Evolutionary conservation across 2,113 vertebrate genomes (phyloP).

Genomic region (Lepidothrix coronata): DNA sequence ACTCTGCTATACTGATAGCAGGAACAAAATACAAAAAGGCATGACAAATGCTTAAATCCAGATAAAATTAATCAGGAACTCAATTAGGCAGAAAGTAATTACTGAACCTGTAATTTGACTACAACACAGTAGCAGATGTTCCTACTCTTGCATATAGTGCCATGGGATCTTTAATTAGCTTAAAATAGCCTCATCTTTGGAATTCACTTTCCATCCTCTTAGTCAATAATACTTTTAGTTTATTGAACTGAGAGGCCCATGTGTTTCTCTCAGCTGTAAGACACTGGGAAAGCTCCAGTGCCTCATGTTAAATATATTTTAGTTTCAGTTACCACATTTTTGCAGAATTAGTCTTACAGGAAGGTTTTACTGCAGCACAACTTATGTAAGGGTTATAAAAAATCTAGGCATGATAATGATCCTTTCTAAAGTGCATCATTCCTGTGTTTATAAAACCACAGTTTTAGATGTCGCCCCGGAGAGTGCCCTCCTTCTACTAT

Average conservation of each 20-base stretch:
- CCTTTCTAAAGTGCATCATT: background rate
- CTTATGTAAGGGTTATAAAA: background rate
- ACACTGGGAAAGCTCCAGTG: background rate
- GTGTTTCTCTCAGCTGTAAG: background rate
- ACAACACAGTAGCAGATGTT: conserved; percentile 48
- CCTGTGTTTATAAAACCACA: background rate
- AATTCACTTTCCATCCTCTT: conserved; percentile 9
- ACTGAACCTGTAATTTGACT: conserved; percentile 43
- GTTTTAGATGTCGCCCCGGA: background rate
- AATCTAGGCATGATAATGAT: fast-evolving
- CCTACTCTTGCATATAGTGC: background rate
- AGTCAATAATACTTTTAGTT: conserved; percentile 2
- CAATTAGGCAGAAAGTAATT: conserved; percentile 57
- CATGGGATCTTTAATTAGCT: conserved; percentile 43
- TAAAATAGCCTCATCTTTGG: conserved; percentile 23
- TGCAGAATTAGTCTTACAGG: background rate
- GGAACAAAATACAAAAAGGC: background rate
- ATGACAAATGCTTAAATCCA: background rate
- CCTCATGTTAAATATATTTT: background rate
- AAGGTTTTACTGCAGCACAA: background rate
- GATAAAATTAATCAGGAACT: conserved; percentile 43
- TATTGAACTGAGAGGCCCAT: conserved; percentile 2
- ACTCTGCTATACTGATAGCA: background rate
- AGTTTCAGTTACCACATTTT: background rate
- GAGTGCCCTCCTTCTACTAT: fast-evolving